Evolutionary conservation across 2,797 vertebrate species (phyloP), one percentile per base, ranked within the genome.

Genomic region (Natrix natrix): DNA sequence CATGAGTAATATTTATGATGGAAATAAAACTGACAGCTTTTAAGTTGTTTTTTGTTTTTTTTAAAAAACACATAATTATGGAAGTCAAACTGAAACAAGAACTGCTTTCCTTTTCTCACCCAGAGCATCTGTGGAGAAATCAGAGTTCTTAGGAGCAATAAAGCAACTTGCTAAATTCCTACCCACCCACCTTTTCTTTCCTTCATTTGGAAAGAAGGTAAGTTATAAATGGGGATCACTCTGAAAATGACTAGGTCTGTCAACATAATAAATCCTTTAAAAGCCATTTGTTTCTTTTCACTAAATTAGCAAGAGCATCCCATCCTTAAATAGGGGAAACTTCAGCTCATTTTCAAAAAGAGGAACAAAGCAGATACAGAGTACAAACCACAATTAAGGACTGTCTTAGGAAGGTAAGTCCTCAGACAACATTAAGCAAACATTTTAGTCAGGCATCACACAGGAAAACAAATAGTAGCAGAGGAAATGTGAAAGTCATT

Each of bases 391-490:
- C 13, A 91, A 92, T 95, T 95, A 97, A 95, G 94, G 87, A 91
- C 93, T 90, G 94, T 92, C 90, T 95, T 95, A 94, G 96, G 96
- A 96, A 96, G 94, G 95, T 94, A 92, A 96, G 93, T 96, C 95
- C 93, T 96, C 88, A 52, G 78, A 95, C 96, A 95, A 94, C 94
- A 94, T 96, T 96, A 97, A 97, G 95, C 94, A 97, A 97, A 97
- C 96, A 96, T 96, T 96, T 96, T 95, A 95, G 95, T 97, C 96
- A 96, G 95, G 95, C 96, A 97, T 97, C 93, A 92, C 96, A 97
- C 96, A 97, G 96, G 96, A 97, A 97, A 97, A 96, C 96, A 97
- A 97, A 97, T 95, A 97, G 96, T 97, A 97, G 97, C 96, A 95
- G 94, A 96, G 97, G 97, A 97, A 97, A 96, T 95, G 95, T 93